Conservation (phyloP, 2,113 vertebrate genomes). For the Columba janthina region DNA sequence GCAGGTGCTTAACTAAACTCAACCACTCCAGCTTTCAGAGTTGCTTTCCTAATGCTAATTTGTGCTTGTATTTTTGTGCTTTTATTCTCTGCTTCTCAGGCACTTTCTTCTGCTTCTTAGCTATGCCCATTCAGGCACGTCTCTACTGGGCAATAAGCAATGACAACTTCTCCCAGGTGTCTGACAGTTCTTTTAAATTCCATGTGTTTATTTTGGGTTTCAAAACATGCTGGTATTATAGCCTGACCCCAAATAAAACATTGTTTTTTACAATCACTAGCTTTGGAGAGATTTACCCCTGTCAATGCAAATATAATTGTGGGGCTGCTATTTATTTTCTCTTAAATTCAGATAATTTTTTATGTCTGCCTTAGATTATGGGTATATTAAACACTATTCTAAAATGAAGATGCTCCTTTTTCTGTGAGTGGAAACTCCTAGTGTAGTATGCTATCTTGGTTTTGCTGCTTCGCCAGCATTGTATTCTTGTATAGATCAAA, state of each 20-base stretch:
- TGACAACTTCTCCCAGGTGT: background rate
- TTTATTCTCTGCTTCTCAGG: background rate
- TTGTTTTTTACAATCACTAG: background rate
- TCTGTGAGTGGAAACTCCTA: background rate
- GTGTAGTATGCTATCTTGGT: background rate
- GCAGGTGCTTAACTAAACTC: background rate
- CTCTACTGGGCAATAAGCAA: background rate
- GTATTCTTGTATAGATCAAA: background rate
- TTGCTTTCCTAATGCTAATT: background rate
- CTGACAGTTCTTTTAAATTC: background rate
- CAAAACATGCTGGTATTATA: background rate
- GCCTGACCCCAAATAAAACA: background rate
- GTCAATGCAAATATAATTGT: background rate
- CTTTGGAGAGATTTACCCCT: background rate
- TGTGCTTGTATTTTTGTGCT: background rate
- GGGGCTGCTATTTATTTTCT: background rate
- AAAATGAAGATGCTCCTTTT: background rate
- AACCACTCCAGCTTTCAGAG: background rate
- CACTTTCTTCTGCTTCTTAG: background rate
- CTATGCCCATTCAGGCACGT: background rate
- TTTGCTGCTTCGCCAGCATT: background rate
- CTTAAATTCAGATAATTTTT: background rate
- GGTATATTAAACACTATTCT: background rate
- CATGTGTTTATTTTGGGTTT: background rate
- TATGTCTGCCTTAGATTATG: background rate